Conservation (phyloP, 2,797 vertebrate genomes). For the Halcyon smyrnensis region DNA sequence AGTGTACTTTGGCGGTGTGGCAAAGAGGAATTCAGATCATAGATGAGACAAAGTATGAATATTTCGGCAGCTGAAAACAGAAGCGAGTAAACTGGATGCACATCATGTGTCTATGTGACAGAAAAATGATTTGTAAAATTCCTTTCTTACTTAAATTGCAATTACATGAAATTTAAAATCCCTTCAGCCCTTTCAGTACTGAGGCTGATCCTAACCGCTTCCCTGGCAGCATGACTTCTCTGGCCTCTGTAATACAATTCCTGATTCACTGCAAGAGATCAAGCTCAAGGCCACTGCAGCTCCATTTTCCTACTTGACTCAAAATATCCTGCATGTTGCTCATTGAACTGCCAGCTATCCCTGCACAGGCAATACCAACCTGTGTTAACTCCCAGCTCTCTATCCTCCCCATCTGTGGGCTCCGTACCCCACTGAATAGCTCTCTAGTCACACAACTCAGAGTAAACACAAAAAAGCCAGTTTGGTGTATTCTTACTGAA, state of each 20-base stretch:
- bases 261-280: background rate
- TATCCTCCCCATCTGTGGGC: background rate
- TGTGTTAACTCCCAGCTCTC: background rate
- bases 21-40: background rate
- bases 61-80: background rate
- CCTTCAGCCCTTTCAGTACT: background rate
- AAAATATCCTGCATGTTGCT: background rate
- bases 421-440: background rate
- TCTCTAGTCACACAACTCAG: background rate
- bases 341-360: background rate
- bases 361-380: background rate
- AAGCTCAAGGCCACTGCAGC: background rate
- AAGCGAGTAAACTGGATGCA: background rate
- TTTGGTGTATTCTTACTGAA: background rate
- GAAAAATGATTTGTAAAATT: background rate
- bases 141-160: background rate
- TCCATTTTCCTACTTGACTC: background rate
- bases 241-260: background rate
- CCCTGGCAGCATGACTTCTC: background rate
- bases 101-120: background rate
- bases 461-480: background rate
- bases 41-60: slow-evolving; percentile 1
- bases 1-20: background rate
- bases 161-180: background rate
- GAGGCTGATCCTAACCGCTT: background rate